phyloP scores from a whole-genome alignment of 2,113 vertebrate species.

The Psilopsiagon aurifrons region DNA sequence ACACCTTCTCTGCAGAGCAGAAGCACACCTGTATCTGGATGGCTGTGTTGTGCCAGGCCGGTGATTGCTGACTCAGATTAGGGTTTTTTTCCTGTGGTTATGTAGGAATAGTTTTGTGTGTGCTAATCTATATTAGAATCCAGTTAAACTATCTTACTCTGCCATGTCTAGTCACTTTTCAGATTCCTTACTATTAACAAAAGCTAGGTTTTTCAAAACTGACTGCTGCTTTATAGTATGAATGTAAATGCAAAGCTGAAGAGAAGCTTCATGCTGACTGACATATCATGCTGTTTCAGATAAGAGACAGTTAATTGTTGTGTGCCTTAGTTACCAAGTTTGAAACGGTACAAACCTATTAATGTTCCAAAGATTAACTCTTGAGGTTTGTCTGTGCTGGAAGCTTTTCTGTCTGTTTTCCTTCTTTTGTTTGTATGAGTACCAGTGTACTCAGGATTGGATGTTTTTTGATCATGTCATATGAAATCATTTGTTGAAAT shows the following conservation, averaged over 20 bases:
- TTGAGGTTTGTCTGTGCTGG: not conserved
- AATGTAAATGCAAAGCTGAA: constrained; percentile 14
- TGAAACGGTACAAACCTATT: not conserved
- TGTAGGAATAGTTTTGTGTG: not conserved
- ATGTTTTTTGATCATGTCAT: not conserved
- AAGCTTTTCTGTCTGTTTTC: not conserved
- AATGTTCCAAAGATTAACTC: not conserved
- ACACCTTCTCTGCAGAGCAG: not conserved
- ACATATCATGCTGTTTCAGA: not conserved
- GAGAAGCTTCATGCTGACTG: constrained; percentile 28
- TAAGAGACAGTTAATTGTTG: not conserved
- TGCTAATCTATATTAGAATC: not conserved
- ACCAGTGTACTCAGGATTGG: not conserved
- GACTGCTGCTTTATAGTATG: not conserved
- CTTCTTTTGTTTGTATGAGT: not conserved
- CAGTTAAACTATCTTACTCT: not conserved
- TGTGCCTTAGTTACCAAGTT: constrained; percentile 24
- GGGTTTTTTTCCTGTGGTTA: not conserved
- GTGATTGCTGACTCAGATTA: not conserved
- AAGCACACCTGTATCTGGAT: not conserved
- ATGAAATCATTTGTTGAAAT: not conserved
- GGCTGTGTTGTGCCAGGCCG: not conserved
- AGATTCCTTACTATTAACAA: constrained; percentile 5
- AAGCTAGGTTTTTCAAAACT: constrained; percentile 15
- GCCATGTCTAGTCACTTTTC: constrained; percentile 15